Conservation (phyloP, 2,113 vertebrate species). For the Enhydra lutris region DNA sequence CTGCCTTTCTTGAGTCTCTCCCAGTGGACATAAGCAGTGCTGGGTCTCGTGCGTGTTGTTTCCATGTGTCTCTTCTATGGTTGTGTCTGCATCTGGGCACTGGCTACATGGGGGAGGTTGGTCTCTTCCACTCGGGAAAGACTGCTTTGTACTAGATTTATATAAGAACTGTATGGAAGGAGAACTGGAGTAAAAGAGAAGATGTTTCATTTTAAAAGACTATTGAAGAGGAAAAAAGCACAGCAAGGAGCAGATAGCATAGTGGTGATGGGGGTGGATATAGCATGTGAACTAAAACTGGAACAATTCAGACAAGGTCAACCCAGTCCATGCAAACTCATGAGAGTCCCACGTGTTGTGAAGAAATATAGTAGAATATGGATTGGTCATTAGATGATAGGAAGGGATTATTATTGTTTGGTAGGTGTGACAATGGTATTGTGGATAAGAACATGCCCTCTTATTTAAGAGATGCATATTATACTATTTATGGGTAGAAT, state of each 20-base stretch:
- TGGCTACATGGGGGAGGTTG: neutral
- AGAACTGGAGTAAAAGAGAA: neutral
- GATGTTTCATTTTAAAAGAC: conserved; percentile 23
- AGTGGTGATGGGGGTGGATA: neutral
- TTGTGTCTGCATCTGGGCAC: neutral
- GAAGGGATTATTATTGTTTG: neutral
- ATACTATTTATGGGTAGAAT: neutral
- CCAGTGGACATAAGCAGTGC: neutral
- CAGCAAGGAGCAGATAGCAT: neutral
- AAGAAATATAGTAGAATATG: neutral
- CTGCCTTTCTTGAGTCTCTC: neutral
- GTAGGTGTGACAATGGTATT: neutral
- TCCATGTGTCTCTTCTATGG: neutral
- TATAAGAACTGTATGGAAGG: neutral
- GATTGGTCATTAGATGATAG: neutral
- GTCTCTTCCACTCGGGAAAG: neutral
- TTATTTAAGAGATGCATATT: neutral
- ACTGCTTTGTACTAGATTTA: neutral
- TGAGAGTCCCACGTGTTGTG: neutral
- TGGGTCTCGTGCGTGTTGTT: neutral
- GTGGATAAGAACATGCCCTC: neutral
- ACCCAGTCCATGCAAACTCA: neutral
- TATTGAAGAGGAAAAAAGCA: neutral
- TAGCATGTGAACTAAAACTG: neutral
- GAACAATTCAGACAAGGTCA: neutral